A percentile compares a stretch with the other conserved stretches of the same genome.
Conservation (phyloP, 92 coral and sea anemone genomes). For the Palythoa grandiflora region DNA sequence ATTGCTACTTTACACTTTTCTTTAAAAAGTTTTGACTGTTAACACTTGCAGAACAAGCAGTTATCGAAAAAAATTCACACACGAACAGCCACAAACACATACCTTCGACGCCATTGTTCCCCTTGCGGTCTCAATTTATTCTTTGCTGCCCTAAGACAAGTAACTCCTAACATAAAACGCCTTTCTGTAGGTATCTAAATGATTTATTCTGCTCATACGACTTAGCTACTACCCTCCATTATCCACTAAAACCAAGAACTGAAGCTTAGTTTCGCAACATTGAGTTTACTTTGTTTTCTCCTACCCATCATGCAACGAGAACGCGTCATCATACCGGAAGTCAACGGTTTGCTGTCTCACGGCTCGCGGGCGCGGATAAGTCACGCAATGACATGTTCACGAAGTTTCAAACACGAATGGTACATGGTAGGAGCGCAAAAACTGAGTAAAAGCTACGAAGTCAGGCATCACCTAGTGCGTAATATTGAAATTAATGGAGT, state of each 20-base stretch:
- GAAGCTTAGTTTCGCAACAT: not conserved
- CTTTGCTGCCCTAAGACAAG: not conserved
- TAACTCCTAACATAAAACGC: not conserved
- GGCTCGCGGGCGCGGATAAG: not conserved
- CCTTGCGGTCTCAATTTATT: not conserved
- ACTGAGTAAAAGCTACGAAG: not conserved
- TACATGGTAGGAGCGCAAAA: no score
- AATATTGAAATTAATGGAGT: conserved; percentile 2
- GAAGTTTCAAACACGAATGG: no score
- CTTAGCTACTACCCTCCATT: not conserved
- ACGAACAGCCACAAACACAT: not conserved
- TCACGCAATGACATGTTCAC: not conserved
- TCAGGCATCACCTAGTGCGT: not conserved
- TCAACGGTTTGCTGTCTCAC: no score
- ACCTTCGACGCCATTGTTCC: conserved; percentile 40
- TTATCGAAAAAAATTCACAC: not conserved
- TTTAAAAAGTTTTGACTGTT: not conserved
- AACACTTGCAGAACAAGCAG: not conserved
- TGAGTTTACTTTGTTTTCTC: not conserved
- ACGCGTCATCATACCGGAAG: not conserved
- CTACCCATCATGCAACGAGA: conserved; percentile 38
- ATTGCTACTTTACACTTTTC: no score
- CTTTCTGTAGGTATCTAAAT: not conserved
- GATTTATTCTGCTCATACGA: not conserved
- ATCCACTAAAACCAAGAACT: not conserved